phyloP scores from a whole-genome alignment of 2,888 invertebrate genomes.

The Ennomos quercinarius region DNA sequence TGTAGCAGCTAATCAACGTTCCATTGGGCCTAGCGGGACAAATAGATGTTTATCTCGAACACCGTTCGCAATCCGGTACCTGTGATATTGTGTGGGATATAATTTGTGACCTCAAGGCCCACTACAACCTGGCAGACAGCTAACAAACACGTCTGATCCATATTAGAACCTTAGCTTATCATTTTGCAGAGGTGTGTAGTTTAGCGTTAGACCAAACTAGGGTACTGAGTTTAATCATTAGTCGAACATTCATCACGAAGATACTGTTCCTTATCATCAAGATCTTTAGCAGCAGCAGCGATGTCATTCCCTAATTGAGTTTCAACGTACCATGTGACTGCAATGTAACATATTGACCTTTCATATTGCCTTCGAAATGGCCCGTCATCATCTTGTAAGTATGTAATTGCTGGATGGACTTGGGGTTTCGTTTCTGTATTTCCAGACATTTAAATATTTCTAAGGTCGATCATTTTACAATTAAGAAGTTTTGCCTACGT shows the following conservation, averaged over 20 bases:
- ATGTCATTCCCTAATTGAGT: too few species aligned
- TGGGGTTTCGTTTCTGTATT: too few species aligned
- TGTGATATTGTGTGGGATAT: slow-evolving; percentile 20
- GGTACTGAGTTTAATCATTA: not conserved
- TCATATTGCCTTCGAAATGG: too few species aligned
- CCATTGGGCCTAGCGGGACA: slow-evolving; percentile 31
- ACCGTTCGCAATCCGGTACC: slow-evolving; percentile 42
- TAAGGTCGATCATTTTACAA: too few species aligned
- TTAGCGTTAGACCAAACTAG: not conserved
- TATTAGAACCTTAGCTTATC: slow-evolving; percentile 7
- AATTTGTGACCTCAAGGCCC: slow-evolving; percentile 20
- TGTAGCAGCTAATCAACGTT: slow-evolving; percentile 25
- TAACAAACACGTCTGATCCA: slow-evolving; percentile 4
- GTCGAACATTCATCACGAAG: too few species aligned
- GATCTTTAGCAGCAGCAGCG: too few species aligned
- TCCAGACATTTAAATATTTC: too few species aligned
- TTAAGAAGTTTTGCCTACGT: too few species aligned
- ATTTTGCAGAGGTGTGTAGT: slow-evolving; percentile 1
- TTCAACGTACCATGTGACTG: not conserved
- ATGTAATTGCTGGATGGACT: too few species aligned
- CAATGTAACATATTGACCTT: not conserved
- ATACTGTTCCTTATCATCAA: too few species aligned
- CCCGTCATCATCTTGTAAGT: too few species aligned
- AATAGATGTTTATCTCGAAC: slow-evolving; percentile 44
- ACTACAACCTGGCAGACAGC: not conserved